Conservation (phyloP, 2,113 vertebrate genomes). For the Thunnus maccoyii region DNA sequence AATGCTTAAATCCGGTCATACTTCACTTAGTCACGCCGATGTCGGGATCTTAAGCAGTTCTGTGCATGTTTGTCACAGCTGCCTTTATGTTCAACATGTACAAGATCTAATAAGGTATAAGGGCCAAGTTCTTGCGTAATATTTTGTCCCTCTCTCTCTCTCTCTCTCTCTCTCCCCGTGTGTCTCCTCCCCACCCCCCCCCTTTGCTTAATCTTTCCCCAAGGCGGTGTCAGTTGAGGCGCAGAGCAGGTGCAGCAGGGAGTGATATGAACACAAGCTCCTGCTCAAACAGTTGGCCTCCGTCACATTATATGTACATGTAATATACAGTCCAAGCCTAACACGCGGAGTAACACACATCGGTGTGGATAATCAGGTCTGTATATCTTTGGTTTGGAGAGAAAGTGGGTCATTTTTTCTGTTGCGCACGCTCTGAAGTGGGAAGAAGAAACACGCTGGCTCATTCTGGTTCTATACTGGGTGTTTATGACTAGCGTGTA, state of each 20-base stretch:
- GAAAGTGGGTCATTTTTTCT: slow-evolving; percentile 52
- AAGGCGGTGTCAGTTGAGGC: slow-evolving; percentile 57
- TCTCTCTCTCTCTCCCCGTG: not conserved
- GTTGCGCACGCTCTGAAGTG: not conserved
- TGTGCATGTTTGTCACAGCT: not conserved
- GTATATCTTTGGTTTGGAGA: slow-evolving; percentile 2
- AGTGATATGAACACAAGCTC: slow-evolving; percentile 49
- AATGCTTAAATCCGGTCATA: not conserved
- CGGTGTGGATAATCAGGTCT: slow-evolving; percentile 28
- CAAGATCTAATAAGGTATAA: not conserved
- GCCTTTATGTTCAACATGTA: not conserved
- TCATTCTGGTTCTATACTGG: slow-evolving; percentile 10
- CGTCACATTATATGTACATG: slow-evolving; percentile 13
- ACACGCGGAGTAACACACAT: slow-evolving; percentile 28
- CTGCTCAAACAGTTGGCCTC: slow-evolving; percentile 40
- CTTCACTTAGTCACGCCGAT: not conserved
- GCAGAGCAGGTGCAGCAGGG: slow-evolving; percentile 66
- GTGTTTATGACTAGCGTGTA: slow-evolving; percentile 6
- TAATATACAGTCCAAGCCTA: too few relatives aligned
- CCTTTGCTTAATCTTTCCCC: slow-evolving; percentile 10
- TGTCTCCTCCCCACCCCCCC: not conserved
- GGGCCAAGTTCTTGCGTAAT: not conserved
- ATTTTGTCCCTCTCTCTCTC: not conserved
- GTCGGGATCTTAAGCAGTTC: not conserved
- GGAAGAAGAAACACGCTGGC: slow-evolving; percentile 38